Conservation (phyloP, 2,888 invertebrate species). For the Agonopterix heracliana region DNA sequence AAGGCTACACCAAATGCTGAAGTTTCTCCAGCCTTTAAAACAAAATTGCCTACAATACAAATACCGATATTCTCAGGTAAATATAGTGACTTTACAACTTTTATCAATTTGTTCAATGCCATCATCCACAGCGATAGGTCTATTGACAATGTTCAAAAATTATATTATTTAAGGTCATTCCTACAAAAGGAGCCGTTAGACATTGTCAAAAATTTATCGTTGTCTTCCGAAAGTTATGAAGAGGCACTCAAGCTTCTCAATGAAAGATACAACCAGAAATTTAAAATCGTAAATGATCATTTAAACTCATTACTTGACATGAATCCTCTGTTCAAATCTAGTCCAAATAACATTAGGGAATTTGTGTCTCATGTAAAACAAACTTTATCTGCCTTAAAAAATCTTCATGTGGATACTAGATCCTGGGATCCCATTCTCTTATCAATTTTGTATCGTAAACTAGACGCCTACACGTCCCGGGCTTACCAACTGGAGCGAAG, state of each 20-base stretch:
- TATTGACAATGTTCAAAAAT: no score
- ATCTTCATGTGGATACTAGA: not conserved
- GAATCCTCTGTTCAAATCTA: not conserved
- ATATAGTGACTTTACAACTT: not conserved
- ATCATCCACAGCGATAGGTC: conserved; percentile 1
- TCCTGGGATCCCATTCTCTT: not conserved
- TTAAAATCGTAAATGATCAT: not conserved
- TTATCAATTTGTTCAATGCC: not conserved
- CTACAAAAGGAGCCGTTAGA: not conserved
- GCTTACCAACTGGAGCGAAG: not conserved
- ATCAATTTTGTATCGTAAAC: not conserved
- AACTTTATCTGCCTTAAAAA: conserved; percentile 1
- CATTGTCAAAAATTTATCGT: not conserved
- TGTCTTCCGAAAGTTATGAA: not conserved
- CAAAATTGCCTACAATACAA: not conserved
- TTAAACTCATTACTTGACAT: not conserved
- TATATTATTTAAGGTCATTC: conserved; percentile 1
- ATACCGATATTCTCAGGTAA: not conserved
- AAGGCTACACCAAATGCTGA: not conserved
- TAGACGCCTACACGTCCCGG: conserved; percentile 1
- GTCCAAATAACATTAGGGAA: not conserved
- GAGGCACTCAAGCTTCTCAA: not conserved
- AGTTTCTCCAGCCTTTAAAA: not conserved
- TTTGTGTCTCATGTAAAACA: conserved; percentile 2
- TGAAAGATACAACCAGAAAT: not conserved